Base-by-base conservation (phyloP, 1,140 invertebrate genomes). In the Drepana arcuata region DNA sequence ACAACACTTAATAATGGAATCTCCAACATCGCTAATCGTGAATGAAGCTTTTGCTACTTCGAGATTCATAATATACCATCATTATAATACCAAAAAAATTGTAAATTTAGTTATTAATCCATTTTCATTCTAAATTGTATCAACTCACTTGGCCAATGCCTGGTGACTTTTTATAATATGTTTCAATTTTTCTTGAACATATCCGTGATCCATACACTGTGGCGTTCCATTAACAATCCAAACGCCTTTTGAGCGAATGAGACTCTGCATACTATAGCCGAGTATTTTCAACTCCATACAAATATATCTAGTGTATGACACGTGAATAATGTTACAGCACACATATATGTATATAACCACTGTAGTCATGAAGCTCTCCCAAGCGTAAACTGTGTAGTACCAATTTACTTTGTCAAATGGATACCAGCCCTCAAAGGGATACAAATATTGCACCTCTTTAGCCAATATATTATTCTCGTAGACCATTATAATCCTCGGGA, bases 381-480 rank as follows among this genome's bases (percentile, higher is more conserved):
- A 80, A 13, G 61, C 27, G 21, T 77, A 77, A 2, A 42, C 62
- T 11, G 38, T 16, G n/a, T 48, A 52, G 29, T 74, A 80, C 56
- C 58, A 74, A 18, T 69, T 45, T 1, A 66, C 34, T 37, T 74
- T 74, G 33, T 80, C 61, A 28, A 80, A 77, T 14, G 74, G 74
- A 40, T 80, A 80, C 74, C 74, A 79, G 6, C 59, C 71, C 27
- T 79, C 70, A 16, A 68, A 71, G 1, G 74, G 74, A 30, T 69
- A 77, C 7, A 68, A 48, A 37, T 65, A 56, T 23, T 63, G 39
- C 14, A 42, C 39, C 9, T 62, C 52, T 10, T 57, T 48, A 1
- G 42, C 53, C 27, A 60, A 18, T 10, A 64, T 28, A 26, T 45
- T 45, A 14, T 49, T 46, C 29, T 69, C 56, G 37, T 64, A 75